Conservation (phyloP, 1,140 invertebrate genomes). For the Homalodisca vitripennis region DNA sequence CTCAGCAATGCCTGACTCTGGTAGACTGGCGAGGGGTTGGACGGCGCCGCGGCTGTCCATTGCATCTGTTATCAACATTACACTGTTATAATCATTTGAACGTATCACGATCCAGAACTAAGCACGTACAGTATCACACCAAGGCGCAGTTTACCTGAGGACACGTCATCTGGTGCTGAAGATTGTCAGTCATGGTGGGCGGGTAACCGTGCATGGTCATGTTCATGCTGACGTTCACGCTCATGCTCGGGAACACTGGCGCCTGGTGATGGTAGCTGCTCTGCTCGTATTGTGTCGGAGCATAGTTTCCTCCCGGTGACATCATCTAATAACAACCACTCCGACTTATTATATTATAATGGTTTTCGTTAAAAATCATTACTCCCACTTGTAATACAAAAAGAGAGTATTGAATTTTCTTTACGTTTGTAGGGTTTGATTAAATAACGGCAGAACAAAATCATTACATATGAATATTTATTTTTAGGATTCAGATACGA, state of each 20-base stretch:
- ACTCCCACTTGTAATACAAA: too few relatives aligned
- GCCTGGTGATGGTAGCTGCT: constrained; percentile 28
- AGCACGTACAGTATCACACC: too few relatives aligned
- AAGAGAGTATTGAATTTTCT: too few relatives aligned
- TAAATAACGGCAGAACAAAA: too few relatives aligned
- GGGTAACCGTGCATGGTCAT: constrained; percentile 93
- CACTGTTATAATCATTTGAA: not conserved
- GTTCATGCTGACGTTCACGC: constrained; percentile 95
- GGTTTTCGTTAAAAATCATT: not conserved
- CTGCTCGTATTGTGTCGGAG: constrained; percentile 8
- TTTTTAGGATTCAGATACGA: too few relatives aligned
- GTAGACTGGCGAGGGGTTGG: constrained; percentile 38
- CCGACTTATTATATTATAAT: not conserved
- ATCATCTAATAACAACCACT: constrained; percentile 34
- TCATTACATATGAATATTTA: too few relatives aligned
- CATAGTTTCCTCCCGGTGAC: constrained; percentile 41
- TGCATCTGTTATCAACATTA: constrained; percentile 58
- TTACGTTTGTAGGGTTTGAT: too few relatives aligned
- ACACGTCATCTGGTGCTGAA: constrained; percentile 55
- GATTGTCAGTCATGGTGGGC: constrained; percentile 50
- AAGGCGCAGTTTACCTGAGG: constrained; percentile 56
- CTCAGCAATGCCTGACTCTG: constrained; percentile 39
- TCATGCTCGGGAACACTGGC: constrained; percentile 82
- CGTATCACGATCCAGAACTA: too few relatives aligned
- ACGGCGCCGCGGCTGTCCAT: constrained; percentile 53